Percentiles rank a stretch among this genome's conserved stretches.
phyloP scores from a whole-genome alignment of 2,888 invertebrate species.

The Aelia acuminata region DNA sequence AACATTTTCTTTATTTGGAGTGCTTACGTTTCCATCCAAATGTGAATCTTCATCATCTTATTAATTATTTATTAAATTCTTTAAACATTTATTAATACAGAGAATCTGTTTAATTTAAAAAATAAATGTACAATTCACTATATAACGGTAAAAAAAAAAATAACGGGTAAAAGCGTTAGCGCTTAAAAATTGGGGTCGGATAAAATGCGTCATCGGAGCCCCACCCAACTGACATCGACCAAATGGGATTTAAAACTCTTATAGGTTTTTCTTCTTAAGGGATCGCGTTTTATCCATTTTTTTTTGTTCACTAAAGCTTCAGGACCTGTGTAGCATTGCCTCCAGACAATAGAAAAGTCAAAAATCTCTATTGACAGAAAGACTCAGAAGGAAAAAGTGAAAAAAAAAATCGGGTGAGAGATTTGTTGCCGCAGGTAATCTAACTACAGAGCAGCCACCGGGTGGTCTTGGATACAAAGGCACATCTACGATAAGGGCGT shows the following conservation, averaged over 20 bases:
- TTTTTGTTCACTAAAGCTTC: not conserved
- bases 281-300: conserved; percentile 19
- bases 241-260: conserved; percentile 39
- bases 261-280: not conserved
- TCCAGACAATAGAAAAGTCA: not conserved
- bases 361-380: conserved; percentile 42
- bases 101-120: too few species aligned
- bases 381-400: not conserved
- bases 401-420: not conserved
- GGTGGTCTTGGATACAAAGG: conserved; percentile 24
- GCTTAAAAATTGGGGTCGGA: not conserved
- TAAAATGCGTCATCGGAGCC: not conserved
- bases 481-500: not conserved
- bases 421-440: conserved; percentile 46
- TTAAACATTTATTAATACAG: too few species aligned
- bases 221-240: conserved; percentile 5
- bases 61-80: too few species aligned
- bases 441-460: not conserved
- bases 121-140: too few species aligned
- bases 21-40: too few species aligned
- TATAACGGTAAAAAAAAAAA: too few species aligned
- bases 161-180: too few species aligned
- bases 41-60: too few species aligned
- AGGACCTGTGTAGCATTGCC: not conserved
- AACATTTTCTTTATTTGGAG: too few species aligned